Percentiles rank a stretch among this genome's conserved stretches.
Evolutionary conservation across 2,797 vertebrate species (phyloP).

Genomic region (Pteronotus mesoamericanus): DNA sequence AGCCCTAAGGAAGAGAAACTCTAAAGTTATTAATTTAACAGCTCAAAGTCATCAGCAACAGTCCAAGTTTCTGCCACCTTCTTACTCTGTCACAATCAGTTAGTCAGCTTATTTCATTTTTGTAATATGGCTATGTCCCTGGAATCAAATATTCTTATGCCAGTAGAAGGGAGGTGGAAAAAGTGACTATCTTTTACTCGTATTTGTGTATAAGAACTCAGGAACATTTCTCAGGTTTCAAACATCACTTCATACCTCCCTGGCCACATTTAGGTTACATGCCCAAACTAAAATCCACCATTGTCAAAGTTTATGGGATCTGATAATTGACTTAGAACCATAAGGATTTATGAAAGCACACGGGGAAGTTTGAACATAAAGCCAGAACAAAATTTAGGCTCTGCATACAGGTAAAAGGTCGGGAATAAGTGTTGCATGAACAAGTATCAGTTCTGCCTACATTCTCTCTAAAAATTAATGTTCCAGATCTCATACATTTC

Average conservation of each 20-base stretch:
- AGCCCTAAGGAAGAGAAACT: background rate
- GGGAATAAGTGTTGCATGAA: background rate
- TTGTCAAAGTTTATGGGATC: background rate
- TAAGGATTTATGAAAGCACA: background rate
- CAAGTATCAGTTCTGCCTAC: background rate
- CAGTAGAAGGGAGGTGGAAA: background rate
- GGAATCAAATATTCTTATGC: background rate
- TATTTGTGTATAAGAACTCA: background rate
- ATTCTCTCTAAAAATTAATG: background rate
- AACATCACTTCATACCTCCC: background rate
- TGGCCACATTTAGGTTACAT: background rate
- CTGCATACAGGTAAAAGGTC: background rate
- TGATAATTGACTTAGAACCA: background rate
- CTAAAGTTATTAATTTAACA: background rate
- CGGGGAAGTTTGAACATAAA: background rate
- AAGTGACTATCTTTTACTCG: background rate
- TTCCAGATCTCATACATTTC: background rate
- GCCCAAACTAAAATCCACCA: background rate
- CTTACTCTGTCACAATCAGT: background rate
- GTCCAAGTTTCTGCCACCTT: background rate
- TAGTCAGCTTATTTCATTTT: background rate
- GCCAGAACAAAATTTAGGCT: background rate
- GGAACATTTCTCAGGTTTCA: background rate
- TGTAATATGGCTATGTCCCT: background rate
- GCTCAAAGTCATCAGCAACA: background rate